Evolutionary conservation across 1,140 invertebrate species (phyloP).

Genomic region (Hesperophylax magnus): DNA sequence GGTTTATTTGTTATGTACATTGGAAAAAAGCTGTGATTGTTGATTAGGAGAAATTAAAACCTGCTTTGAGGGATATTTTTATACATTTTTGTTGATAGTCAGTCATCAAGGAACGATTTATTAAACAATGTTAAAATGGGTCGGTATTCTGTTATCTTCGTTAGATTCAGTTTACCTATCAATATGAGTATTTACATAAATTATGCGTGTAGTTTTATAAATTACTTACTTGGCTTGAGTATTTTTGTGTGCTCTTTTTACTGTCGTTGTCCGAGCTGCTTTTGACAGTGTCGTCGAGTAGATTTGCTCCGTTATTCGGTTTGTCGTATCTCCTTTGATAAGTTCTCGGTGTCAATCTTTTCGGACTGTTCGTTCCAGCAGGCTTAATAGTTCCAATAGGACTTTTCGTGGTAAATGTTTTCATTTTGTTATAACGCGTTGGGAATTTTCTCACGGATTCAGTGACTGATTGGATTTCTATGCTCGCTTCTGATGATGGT

Average conservation of each 20-base stretch:
- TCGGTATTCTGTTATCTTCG: too few species aligned
- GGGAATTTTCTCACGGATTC: constrained; percentile 23
- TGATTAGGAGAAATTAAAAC: too few species aligned
- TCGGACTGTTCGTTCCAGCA: constrained; percentile 38
- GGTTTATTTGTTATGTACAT: too few species aligned
- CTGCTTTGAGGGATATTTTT: too few species aligned
- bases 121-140: too few species aligned
- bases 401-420: constrained; percentile 33
- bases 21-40: too few species aligned
- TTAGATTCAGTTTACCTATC: too few species aligned
- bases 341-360: constrained; percentile 43
- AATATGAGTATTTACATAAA: too few species aligned
- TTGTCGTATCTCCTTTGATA: constrained; percentile 49
- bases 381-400: constrained; percentile 44
- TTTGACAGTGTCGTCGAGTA: constrained; percentile 39
- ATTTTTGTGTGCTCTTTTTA: not conserved
- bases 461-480: not conserved
- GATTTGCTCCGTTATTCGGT: constrained; percentile 33
- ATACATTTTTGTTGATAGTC: too few species aligned
- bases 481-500: not conserved
- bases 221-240: constrained; percentile 18
- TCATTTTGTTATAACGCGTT: constrained; percentile 39
- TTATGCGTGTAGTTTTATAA: not conserved
- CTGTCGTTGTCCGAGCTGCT: constrained; percentile 27
- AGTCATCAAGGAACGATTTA: too few species aligned